Conservation (phyloP, 2,797 vertebrate species). For the Sitta carolinensis region DNA sequence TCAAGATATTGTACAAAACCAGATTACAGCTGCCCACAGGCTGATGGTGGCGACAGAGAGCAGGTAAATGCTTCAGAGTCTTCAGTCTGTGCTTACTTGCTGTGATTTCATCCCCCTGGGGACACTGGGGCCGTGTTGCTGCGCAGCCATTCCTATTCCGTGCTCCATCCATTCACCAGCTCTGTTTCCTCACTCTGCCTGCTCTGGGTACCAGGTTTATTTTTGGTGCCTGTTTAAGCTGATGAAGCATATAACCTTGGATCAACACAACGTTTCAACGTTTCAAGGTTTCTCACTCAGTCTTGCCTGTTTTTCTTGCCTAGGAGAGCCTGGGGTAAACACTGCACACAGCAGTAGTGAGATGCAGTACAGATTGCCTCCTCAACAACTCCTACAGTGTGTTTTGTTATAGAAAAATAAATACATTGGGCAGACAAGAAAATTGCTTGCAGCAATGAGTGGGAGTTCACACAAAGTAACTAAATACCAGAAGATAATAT, state of each 20-base stretch:
- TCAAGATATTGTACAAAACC: not conserved
- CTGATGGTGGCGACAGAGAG: not conserved
- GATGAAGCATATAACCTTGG: not conserved
- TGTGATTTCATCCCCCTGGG: not conserved
- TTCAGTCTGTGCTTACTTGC: not conserved
- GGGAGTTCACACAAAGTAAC: not conserved
- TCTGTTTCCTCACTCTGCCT: not conserved
- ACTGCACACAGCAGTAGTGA: not conserved
- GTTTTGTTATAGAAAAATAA: slow-evolving; percentile 18
- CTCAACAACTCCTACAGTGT: not conserved
- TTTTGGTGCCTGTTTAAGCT: not conserved
- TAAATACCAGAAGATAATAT: slow-evolving; percentile 2
- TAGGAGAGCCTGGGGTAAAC: not conserved
- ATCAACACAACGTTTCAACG: not conserved
- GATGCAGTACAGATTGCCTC: not conserved
- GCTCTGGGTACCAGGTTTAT: not conserved
- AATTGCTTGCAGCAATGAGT: slow-evolving; percentile 13
- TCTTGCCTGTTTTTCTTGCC: not conserved
- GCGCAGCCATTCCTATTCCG: not conserved
- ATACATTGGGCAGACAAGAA: slow-evolving; percentile 9
- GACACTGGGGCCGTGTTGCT: fast-evolving
- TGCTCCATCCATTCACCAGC: not conserved
- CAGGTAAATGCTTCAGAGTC: not conserved
- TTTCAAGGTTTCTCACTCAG: not conserved
- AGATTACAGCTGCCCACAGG: not conserved